These are phyloP conservation scores for Catharus bicknelli DNA, from an alignment of 2,113 vertebrate species.

Conservation along the genomic window DNA sequence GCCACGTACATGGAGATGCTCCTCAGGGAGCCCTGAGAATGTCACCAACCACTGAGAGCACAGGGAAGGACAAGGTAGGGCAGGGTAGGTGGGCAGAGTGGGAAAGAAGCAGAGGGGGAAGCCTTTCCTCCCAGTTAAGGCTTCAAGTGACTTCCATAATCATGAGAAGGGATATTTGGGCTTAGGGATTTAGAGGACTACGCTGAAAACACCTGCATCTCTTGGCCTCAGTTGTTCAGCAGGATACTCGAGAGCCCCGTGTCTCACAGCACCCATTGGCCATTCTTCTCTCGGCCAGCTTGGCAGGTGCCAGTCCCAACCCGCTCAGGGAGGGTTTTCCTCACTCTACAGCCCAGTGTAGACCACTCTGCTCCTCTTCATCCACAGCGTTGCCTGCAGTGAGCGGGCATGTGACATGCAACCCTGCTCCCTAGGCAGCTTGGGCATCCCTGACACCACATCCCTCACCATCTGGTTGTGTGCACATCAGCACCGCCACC, in stretches of 20 bases:
- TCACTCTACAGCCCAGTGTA: accelerated
- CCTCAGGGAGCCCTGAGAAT: background rate
- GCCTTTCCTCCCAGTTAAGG: background rate
- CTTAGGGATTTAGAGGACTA: background rate
- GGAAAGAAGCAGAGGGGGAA: background rate
- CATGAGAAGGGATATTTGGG: background rate
- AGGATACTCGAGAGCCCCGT: accelerated
- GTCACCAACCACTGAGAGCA: background rate
- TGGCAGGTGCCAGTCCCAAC: accelerated
- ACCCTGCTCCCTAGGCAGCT: background rate
- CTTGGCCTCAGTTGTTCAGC: background rate
- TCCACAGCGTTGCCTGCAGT: background rate
- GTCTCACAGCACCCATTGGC: background rate
- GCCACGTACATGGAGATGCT: background rate
- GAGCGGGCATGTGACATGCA: accelerated
- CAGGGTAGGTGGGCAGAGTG: background rate
- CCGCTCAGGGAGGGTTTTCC: background rate
- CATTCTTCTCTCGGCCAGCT: accelerated
- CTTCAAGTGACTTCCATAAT: background rate
- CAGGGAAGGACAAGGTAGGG: background rate
- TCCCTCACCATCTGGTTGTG: accelerated
- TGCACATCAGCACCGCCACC: accelerated
- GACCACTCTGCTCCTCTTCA: accelerated
- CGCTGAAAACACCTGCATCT: background rate
- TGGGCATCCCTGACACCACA: background rate